Base-by-base conservation (phyloP, 2,797 vertebrate genomes). In the Chaetodon trifasciatus region DNA sequence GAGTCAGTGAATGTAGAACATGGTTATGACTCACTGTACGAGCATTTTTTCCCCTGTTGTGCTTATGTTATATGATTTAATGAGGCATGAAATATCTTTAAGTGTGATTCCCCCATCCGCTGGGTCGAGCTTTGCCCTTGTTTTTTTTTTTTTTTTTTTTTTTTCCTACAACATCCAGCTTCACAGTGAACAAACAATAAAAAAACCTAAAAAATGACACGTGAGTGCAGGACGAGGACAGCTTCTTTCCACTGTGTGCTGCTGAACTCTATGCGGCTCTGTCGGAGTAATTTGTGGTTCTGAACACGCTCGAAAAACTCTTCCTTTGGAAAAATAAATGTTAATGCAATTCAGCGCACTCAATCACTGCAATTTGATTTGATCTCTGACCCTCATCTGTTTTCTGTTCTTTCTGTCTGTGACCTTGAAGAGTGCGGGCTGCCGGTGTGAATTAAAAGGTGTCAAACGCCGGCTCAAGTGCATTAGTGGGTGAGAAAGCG, bases 371-470 rank as follows among this genome's bases (percentile, higher is more conserved):
- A 5, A 17, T 56, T 74, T 40, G 24, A 35, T 49, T 6, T 67
- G 74, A 57, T 61, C 81, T 77, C 40, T 5, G 63, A n/a, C 61
- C 53, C 15, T 60, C 56, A 74, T 67, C 74, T n/a, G 10, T 7
- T 74, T 24, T 35, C 3, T 16, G 8, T 12, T 13, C 16, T 46
- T 8, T 5, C 10, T 8, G 13, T 10, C 28, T 24, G 40, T 75
- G 63, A 71, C 70, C 82, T 37, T 50, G 62, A 69, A 17, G 0
- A 6, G 10, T 5, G 50, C 24, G 13, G 44, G n/a, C 28, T 28
- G 62, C 69, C 24, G 65, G 3, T 40, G 76, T 60, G 58, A 82
- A 88, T 81, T 28, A 70, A 57, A 62, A 55, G 24, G 63, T 71
- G 72, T 17, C 37, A 70, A 47, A 50, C 15, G 32, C 21, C 61